Base-by-base conservation (phyloP, 2,797 vertebrate genomes). In the Limnodromus scolopaceus region DNA sequence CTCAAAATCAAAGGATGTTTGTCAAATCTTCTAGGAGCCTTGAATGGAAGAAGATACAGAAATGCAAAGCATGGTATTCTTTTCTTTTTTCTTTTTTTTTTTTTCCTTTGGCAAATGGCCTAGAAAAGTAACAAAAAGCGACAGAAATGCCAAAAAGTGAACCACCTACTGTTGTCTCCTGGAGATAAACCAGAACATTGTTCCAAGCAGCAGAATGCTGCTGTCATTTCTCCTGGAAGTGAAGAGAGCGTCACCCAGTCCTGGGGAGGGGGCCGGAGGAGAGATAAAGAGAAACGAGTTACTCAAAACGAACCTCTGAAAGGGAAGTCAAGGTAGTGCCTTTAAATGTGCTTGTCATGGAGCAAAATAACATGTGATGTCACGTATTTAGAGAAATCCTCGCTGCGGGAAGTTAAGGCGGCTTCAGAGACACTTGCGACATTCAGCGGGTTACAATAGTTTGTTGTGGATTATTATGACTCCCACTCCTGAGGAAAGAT, bases 401-500 rank as follows among this genome's bases (percentile, higher is more conserved):
- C 23, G 28, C 83, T 39, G 70, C 2, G 1, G 69, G 80, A 89
- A 51, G 70, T 60, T 61, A 79, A 84, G 10, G 61, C 4, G 20
- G 49, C 74, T 84, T 71, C 71, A 82, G 84, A 93, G 96, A 95
- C 84, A 88, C 78, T 96, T 83, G 70, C 0, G 48, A 96, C 87
- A 96, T 96, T 97, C 84, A 95, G 32, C 1, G 10, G 78, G 25
- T 39, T 89, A 94, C 94, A 97, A 91, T 93, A 89, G 84, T 91
- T 97, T 94, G 95, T 84, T 98, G 90, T 97, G 84, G 91, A 92
- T 93, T 93, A 83, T 96, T 69, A 74, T 57, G 92, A 96, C 91
- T 97, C 92, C 95, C 87, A 91, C 92, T 97, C 95, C 93, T 92
- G 91, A 95, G 80, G 95, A 97, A 94, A 97, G 93, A 93, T 93